These are phyloP conservation scores for Neoaliturus tenellus DNA, from an alignment of 2,888 invertebrate genomes.

Conservation along the genomic window DNA sequence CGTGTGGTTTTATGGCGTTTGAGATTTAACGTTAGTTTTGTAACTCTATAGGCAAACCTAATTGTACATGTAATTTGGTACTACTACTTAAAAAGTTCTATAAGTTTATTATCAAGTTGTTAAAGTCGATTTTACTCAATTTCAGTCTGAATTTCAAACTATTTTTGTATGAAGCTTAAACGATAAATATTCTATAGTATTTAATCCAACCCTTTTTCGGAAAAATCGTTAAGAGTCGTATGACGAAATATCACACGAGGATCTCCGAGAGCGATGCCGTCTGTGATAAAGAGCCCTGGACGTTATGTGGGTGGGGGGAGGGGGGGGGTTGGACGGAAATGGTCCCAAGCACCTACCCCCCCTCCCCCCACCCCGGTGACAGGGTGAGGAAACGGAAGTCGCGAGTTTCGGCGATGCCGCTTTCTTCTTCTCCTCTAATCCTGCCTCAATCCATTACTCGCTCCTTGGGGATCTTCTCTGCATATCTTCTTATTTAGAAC, in stretches of 20 bases:
- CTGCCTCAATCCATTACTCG: constrained; percentile 56
- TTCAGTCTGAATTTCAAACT: too few species aligned
- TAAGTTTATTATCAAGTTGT: too few species aligned
- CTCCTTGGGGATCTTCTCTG: constrained; percentile 53
- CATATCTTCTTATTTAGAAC: constrained; percentile 57
- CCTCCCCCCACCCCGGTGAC: not conserved
- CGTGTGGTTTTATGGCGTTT: too few species aligned
- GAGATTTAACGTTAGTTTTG: too few species aligned
- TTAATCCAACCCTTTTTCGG: not conserved
- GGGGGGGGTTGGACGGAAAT: constrained; percentile 26
- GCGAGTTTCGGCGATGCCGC: constrained; percentile 56
- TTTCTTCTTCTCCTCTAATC: constrained; percentile 39
- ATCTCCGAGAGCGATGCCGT: constrained; percentile 1
- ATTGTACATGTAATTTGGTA: too few species aligned
- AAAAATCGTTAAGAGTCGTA: not conserved
- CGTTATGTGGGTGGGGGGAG: not conserved
- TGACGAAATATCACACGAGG: not conserved
- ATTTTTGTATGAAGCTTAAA: too few species aligned
- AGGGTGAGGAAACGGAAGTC: constrained; percentile 60
- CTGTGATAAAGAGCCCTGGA: constrained; percentile 40
- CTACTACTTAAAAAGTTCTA: too few species aligned
- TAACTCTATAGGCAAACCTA: too few species aligned
- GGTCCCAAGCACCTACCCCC: constrained; percentile 47
- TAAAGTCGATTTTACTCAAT: too few species aligned
- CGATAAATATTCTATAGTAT: not conserved